Evolutionary conservation across 2,113 vertebrate species (phyloP).

Genomic region (Cyrtonyx montezumae): DNA sequence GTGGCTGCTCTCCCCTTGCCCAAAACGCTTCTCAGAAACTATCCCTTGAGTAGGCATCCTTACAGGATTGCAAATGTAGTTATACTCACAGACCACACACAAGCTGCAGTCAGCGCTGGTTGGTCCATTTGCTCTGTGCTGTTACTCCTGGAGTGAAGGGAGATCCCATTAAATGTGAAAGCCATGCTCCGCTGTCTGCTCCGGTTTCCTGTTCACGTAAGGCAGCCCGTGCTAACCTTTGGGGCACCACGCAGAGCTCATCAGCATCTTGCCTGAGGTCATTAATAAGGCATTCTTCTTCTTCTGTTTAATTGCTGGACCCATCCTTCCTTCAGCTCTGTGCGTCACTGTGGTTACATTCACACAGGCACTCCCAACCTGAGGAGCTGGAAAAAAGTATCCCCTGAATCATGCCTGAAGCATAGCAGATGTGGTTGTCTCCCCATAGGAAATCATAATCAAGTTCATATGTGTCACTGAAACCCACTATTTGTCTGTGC

Average conservation of each 20-base stretch:
- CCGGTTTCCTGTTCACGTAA: neutral
- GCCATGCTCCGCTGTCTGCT: neutral
- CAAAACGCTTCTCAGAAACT: neutral
- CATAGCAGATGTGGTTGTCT: neutral
- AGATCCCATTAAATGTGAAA: neutral
- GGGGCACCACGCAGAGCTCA: neutral
- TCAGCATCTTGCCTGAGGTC: neutral
- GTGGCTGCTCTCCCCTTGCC: neutral
- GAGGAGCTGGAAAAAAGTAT: neutral
- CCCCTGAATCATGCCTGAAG: neutral
- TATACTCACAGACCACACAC: neutral
- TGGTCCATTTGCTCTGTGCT: neutral
- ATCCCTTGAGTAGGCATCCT: neutral
- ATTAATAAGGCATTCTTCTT: neutral
- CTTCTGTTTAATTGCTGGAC: constrained; percentile 3
- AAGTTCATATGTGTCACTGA: neutral
- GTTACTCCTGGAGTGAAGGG: neutral
- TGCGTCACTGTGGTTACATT: neutral
- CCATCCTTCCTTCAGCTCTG: neutral
- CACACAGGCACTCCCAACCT: neutral
- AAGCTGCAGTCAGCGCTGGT: neutral
- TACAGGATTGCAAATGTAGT: accelerated
- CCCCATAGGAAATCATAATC: constrained; percentile 6
- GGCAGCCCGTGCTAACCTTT: neutral
- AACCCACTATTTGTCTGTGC: neutral